Evolutionary conservation across 1,140 invertebrate species (phyloP), one percentile per base, ranked within the genome.

Genomic region (Drosophila ananassae): DNA sequence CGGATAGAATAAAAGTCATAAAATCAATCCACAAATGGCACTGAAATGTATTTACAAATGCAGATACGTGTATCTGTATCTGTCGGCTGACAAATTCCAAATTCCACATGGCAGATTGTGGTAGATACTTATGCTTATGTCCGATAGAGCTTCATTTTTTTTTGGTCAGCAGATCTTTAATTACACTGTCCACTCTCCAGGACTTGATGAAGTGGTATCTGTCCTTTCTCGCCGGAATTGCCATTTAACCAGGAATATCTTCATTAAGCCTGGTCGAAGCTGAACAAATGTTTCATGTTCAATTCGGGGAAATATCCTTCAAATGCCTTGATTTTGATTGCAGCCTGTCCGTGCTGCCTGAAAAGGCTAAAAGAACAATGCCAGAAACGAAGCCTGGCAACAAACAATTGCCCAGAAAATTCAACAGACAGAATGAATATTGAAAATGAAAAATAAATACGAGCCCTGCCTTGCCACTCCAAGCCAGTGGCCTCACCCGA

Each of bases 241-340:
- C 30, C 41, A 55, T 69, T 67, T 50, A 48, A 69, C 63, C 37
- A 55, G 28, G 25, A 44, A 68, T 69, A 67, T 52, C 60, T 75
- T 85, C 74, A 87, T 85, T 85, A 84, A 17, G 67, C 41, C 34
- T 46, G 51, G 25, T 37, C 47, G 57, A 17, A 39, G 6, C 47
- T 17, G 51, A 61, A 62, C 73, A 48, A 76, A 69, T 69, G 51
- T 82, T 83, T 87, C 82, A 68, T 78, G 82, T 87, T 61, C 74
- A 75, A 82, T 85, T 78, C 57, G 28, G 37, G 47, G 39, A 50
- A 69, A 78, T 80, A 79, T 85, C 67, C 58, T 76, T 81, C 74
- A 78, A 72, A 60, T 67, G 77, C 50, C 73, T 79, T 53, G 37
- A 44, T 80, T 72, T 64, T 79, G 66, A 85, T 77, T 85, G 81